Base-by-base conservation (phyloP, 2,797 vertebrate species). In the Leuciscus waleckii region DNA sequence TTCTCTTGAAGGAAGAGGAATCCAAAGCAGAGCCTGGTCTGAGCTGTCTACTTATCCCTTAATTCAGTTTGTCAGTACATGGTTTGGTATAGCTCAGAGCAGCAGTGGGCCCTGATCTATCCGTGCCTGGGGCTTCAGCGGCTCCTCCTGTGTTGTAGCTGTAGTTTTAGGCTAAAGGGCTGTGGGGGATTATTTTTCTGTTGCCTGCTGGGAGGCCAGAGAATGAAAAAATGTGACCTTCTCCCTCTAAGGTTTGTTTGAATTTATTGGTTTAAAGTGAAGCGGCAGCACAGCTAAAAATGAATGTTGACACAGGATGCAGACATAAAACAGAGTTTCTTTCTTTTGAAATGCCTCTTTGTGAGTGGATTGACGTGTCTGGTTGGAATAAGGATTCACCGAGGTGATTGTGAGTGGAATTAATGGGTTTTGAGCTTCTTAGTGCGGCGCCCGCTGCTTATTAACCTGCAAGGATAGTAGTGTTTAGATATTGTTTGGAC, bases 221-320 rank as follows among this genome's bases (percentile, higher is more conserved):
- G 51, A 88, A 87, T 88, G 70, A 87, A 88, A 88, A 86, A 84
- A 84, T 79, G 56, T 85, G 83, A 87, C 89, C 79, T 81, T 79
- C 84, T 87, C 80, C 35, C 84, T 84, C 71, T 43, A 54, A 85
- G 87, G 83, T 90, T 89, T 83, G 78, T 88, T 86, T 87, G 85
- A 90, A 90, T 85, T 87, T 88, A 87, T 88, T 87, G 89, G 87
- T 87, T 87, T 88, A 88, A 87, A 86, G 86, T 84, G 63, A 87
- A 88, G 70, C 63, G 5, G 84, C 81, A 81, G 26, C 85, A 82
- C 74, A 80, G 81, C 76, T 77, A 73, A 82, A 84, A 79, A 79
- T 82, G 79, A 51, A 39, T 86, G 85, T 88, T 88, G 83, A 85
- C 74, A 76, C 84, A 88, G 79, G 79, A 61, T 61, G 58, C 39